These are phyloP conservation scores for Euphydryas editha DNA, from an alignment of 2,888 invertebrate species.

Conservation along the genomic window DNA sequence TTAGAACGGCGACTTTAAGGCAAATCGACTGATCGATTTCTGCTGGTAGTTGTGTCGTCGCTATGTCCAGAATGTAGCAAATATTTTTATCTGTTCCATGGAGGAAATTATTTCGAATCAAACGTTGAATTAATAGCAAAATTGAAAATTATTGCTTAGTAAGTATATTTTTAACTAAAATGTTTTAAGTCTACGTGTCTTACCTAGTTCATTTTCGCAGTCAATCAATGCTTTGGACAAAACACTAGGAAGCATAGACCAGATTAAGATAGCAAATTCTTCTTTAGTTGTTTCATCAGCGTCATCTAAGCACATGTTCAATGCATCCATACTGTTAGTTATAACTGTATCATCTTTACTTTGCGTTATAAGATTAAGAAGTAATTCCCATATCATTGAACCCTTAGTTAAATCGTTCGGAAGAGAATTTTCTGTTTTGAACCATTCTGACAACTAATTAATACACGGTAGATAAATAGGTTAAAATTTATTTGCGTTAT, in stretches of 20 bases:
- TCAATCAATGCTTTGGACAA: conserved; percentile 66
- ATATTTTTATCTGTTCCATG: conserved; percentile 60
- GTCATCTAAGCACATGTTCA: conserved; percentile 59
- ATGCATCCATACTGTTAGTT: conserved; percentile 61
- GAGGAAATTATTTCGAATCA: neutral
- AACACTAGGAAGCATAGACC: conserved; percentile 66
- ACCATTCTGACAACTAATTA: conserved; percentile 69
- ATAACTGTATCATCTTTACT: conserved; percentile 51
- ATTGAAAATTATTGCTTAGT: neutral
- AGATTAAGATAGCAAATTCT: conserved; percentile 59
- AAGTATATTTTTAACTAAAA: no score
- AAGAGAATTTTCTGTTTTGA: conserved; percentile 64
- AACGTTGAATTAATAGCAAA: neutral
- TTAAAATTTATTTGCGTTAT: neutral
- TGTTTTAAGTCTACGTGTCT: neutral
- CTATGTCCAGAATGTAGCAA: conserved; percentile 67
- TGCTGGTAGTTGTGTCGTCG: conserved; percentile 56
- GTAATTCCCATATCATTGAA: conserved; percentile 65
- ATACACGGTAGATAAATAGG: neutral
- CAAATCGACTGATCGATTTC: conserved; percentile 59
- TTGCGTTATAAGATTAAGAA: conserved; percentile 64
- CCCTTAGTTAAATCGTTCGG: conserved; percentile 64
- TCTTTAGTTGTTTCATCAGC: conserved; percentile 57
- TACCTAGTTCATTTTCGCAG: conserved; percentile 61
- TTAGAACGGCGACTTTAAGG: conserved; percentile 63